Evolutionary conservation across 2,113 vertebrate species (phyloP), one percentile per base, ranked within the genome.

Genomic region (Sinocyclocheilus maitianheensis): DNA sequence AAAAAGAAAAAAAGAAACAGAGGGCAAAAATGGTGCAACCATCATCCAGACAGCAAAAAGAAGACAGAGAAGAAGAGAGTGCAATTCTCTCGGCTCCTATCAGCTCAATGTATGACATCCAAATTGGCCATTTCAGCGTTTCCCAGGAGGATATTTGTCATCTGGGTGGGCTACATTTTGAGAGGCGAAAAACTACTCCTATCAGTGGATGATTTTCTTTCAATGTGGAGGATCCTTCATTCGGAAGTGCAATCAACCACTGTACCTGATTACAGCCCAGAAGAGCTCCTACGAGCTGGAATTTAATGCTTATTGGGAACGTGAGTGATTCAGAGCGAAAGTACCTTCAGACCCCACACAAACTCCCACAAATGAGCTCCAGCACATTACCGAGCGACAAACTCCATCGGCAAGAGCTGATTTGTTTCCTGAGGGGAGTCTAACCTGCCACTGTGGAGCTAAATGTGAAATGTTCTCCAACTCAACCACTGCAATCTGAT

Each of bases 401-500:
- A 88, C 78, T 89, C 85, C 62, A 85, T 84, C 88, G 89, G 84
- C 74, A 83, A 72, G 83, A 79, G 51, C 65, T 86, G 81, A 90
- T 83, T 85, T 55, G 84, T 34, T 81, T 81, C 88, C 85, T 69
- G 55, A 77, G 83, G 87, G 78, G 87, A 85, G 11, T 74, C 69
- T 85, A 81, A 86, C 83, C 88, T 87, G 63, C 75, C 85, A 71
- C 22, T 81, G 87, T 87, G 60, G 71, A 77, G 82, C 69, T 89
- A 79, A 89, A 91, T 85, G 84, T 80, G 75, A 81, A 86, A 72
- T 74, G 40, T 74, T 86, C 43, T 76, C 62, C 81, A 86, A 51
- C 86, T 87, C 86, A 88, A 83, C 84, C 53, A 81, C 82, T 1
- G 37, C n/a, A 22, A 87, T 76, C 74, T 85, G 86, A 89, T 80